Evolutionary conservation across 2,113 vertebrate genomes (phyloP), one percentile per base, ranked within the genome.

Genomic region (Coturnix japonica): DNA sequence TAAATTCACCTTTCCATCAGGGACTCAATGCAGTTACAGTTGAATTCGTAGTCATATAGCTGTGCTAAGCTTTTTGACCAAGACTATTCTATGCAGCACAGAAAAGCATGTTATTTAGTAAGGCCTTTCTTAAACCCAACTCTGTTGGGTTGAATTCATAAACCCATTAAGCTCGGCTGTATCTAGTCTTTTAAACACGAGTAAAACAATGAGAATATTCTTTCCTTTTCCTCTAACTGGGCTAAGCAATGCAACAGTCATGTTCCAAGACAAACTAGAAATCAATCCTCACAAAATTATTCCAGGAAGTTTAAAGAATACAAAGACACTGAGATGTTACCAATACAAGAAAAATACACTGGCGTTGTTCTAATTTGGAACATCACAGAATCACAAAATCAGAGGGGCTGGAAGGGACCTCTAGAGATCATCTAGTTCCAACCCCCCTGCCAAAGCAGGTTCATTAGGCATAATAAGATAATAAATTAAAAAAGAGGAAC

Each of bases 71-170:
- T 16, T 90, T 81, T 78, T 23, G 82, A 54, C 25, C 35, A 26
- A 19, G 22, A n/a, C 35, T 10, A 13, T 39, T 88, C 39, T 65
- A 3, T 16, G 7, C 39, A 86, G n/a, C 13, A 82, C 6, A 91
- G 53, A 41, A 85, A 69, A 93, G 11, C 6, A 6, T 3, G n/a
- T 13, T 74, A 41, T 46, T 91, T 41, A 71, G 21, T 28, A 5
- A 94, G 22, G 22, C 12, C 18, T 81, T 39, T 90, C 65, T 47
- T 84, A 86, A 65, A 87, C n/a, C 37, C 84, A 90, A 65, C 46
- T 19, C 17, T 19, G 1, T 6, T 81, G 73, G 7, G 16, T 53
- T 44, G 74, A 5, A 17, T 46, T 28, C 33, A 0, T 46, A 70
- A 37, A 51, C 33, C 33, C 14, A 18, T 16, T 21, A 74, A 28